A percentile compares a stretch with the other conserved stretches of the same genome.
These are phyloP conservation scores for Agrotis clavis DNA, from an alignment of 2,888 invertebrate genomes.

Conservation along the genomic window DNA sequence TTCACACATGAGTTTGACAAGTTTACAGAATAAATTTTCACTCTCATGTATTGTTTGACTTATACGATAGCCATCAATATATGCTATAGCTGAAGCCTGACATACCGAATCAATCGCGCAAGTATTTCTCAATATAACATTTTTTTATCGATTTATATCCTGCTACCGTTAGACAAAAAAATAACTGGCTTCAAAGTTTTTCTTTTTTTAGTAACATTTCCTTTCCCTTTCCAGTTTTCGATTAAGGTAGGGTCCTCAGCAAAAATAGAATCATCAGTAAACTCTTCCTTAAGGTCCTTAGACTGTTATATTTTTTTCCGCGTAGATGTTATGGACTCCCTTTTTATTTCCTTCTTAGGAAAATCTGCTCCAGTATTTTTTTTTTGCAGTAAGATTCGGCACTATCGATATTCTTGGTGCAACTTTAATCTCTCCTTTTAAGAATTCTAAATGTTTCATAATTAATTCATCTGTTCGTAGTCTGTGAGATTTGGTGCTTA, in stretches of 20 bases:
- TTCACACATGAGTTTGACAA: constrained; percentile 34
- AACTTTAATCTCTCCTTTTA: no score
- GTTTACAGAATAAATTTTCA: constrained; percentile 41
- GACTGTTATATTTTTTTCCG: no score
- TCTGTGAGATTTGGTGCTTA: no score
- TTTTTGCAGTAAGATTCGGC: no score
- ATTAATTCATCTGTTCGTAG: no score
- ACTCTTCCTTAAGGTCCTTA: no score
- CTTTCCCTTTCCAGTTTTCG: constrained; percentile 48
- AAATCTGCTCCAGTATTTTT: no score
- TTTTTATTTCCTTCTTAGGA: no score
- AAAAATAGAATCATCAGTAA: constrained; percentile 47
- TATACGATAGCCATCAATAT: constrained; percentile 40
- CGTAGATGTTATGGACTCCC: no score
- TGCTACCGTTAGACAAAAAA: constrained; percentile 45
- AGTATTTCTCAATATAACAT: constrained; percentile 37
- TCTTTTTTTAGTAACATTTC: constrained; percentile 40
- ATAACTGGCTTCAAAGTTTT: constrained; percentile 38
- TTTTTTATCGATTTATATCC: constrained; percentile 36
- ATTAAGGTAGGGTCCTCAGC: constrained; percentile 35
- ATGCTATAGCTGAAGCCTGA: constrained; percentile 43
- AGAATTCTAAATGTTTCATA: no score
- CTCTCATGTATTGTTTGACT: constrained; percentile 42
- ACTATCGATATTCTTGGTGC: no score
- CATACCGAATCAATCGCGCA: constrained; percentile 45